Percentiles rank a stretch among this genome's conserved stretches.
These are phyloP conservation scores for Phaethon lepturus DNA, from an alignment of 2,113 vertebrate species.

Conservation along the genomic window DNA sequence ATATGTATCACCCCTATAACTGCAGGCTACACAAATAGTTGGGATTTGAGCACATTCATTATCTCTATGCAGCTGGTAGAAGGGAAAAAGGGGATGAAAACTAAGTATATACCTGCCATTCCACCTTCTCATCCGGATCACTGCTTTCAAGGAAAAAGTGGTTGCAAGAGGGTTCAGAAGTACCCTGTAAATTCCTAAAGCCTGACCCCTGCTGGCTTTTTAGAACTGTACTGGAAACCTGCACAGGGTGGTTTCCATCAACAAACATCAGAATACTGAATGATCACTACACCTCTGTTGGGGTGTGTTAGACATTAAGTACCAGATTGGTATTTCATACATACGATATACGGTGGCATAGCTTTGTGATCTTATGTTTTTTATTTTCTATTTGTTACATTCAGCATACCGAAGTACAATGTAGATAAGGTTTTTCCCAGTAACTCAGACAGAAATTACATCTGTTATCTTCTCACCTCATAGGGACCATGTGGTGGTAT, in stretches of 20 bases:
- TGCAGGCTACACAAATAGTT: background rate
- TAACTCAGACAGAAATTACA: background rate
- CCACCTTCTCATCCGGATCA: background rate
- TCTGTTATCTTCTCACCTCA: conserved; percentile 76
- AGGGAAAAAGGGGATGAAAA: background rate
- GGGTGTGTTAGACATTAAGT: background rate
- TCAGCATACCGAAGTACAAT: background rate
- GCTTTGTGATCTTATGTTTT: background rate
- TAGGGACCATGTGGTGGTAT: conserved; percentile 85
- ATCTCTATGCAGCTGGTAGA: background rate
- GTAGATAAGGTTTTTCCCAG: background rate
- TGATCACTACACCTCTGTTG: background rate
- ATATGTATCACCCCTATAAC: background rate
- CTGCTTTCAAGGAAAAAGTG: background rate
- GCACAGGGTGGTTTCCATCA: background rate
- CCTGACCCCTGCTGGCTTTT: background rate
- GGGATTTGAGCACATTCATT: background rate
- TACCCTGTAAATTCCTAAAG: background rate
- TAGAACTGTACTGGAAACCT: background rate
- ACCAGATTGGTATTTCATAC: background rate
- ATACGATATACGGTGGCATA: background rate
- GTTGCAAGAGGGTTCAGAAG: background rate
- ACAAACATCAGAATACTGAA: background rate
- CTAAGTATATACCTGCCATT: background rate
- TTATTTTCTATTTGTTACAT: background rate